A percentile compares a stretch with the other conserved stretches of the same genome.
Evolutionary conservation across 2,797 vertebrate genomes (phyloP).

Genomic region (Furcifer pardalis): DNA sequence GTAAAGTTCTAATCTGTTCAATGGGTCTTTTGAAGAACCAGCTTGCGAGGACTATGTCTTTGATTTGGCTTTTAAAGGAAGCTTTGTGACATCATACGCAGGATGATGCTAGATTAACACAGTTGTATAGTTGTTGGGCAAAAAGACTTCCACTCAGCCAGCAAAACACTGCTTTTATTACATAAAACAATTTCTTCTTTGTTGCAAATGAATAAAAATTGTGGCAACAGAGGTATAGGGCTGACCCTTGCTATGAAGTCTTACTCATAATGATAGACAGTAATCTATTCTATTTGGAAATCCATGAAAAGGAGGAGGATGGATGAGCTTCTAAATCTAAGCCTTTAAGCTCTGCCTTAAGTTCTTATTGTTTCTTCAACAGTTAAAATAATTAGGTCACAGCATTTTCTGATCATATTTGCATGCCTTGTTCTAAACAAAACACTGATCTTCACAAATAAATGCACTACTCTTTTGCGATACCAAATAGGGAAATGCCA

Average conservation of each 20-base stretch:
- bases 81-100: conserved; percentile 28
- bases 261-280: conserved; percentile 41
- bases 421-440: neutral
- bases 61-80: conserved; percentile 33
- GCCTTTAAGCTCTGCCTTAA: conserved; percentile 33
- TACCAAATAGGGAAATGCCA: neutral
- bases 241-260: conserved; percentile 44
- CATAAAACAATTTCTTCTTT: conserved; percentile 45
- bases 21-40: neutral
- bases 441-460: neutral
- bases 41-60: neutral
- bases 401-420: conserved; percentile 32
- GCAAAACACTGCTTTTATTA: too few species aligned
- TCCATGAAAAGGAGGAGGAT: conserved; percentile 29
- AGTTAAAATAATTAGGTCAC: conserved; percentile 26
- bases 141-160: conserved; percentile 29
- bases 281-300: conserved; percentile 47
- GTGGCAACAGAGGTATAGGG: conserved; percentile 23
- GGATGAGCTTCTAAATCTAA: conserved; percentile 39
- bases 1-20: neutral
- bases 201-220: conserved; percentile 45
- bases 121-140: conserved; percentile 34
- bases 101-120: conserved; percentile 47
- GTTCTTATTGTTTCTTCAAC: conserved; percentile 36
- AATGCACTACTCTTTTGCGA: neutral